These are phyloP conservation scores for Colostygia pectinataria DNA, from an alignment of 2,888 invertebrate species.

Conservation along the genomic window DNA sequence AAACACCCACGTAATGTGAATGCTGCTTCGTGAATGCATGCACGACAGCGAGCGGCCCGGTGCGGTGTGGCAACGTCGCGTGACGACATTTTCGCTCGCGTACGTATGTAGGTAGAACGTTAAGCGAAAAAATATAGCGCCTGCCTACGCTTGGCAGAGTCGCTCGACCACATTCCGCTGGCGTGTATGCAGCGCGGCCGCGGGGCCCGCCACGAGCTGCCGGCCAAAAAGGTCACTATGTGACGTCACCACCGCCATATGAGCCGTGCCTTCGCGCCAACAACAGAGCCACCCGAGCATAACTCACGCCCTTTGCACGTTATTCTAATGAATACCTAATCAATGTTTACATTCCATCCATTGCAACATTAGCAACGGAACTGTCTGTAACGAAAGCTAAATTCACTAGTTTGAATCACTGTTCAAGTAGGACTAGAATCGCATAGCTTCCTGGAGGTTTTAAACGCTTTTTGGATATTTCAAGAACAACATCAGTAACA, in stretches of 20 bases:
- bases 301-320: slow-evolving; percentile 56
- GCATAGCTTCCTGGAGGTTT: too few relatives aligned
- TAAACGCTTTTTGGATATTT: too few relatives aligned
- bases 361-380: too few relatives aligned
- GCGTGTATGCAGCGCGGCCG: slow-evolving; percentile 66
- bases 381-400: slow-evolving; percentile 3
- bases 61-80: slow-evolving; percentile 81
- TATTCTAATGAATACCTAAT: slow-evolving; percentile 53
- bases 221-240: slow-evolving; percentile 79
- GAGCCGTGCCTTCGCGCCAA: slow-evolving; percentile 63
- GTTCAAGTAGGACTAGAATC: too few relatives aligned
- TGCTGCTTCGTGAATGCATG: slow-evolving; percentile 73
- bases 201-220: slow-evolving; percentile 57
- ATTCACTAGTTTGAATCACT: not conserved
- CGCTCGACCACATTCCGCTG: slow-evolving; percentile 79
- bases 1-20: slow-evolving; percentile 74
- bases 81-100: slow-evolving; percentile 84
- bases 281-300: slow-evolving; percentile 46
- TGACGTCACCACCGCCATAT: slow-evolving; percentile 77
- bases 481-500: too few relatives aligned
- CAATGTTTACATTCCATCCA: slow-evolving; percentile 47
- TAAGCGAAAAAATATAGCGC: slow-evolving; percentile 78
- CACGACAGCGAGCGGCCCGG: slow-evolving; percentile 52
- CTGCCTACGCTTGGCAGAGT: slow-evolving; percentile 81
- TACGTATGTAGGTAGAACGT: slow-evolving; percentile 67